Evolutionary conservation across 2,797 vertebrate species (phyloP), one percentile per base, ranked within the genome.

Genomic region (Chaetophractus vellerosus): DNA sequence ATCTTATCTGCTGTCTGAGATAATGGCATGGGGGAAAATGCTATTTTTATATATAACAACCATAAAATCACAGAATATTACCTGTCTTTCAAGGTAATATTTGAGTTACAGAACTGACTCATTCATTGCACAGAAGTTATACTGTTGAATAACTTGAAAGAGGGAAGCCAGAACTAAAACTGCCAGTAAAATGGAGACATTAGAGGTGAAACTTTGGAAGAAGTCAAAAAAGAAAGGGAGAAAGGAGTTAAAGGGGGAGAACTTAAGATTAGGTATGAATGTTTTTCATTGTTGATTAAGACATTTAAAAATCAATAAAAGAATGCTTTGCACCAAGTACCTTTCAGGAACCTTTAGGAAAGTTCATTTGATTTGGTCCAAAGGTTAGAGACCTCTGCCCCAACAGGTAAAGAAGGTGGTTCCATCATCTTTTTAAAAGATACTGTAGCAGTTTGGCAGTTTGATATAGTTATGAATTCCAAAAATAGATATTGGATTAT

Each of bases 241-340:
- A 96, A 96, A 92, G 96, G 79, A 78, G 69, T 79, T 89, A 75
- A 31, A 84, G 93, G n/a, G 24, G 74, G 96, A 97, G 78, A 71
- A 96, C 81, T 97, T 98, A 96, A 97, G 93, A 93, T 48, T 66
- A 90, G 93, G 38, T 94, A 96, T 96, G 94, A 98, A 98, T 93
- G 96, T 90, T 96, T 88, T 94, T 81, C 21, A 95, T 28, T 97
- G 98, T 98, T 97, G 98, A 98, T 98, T 97, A 98, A 97, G 78
- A 89, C 72, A 88, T 92, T 96, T 97, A 97, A 95, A 94, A 97
- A 98, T 98, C 98, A 97, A 97, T 97, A 96, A 59, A 21, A 93
- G 95, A 93, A 96, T 87, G 88, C n/a, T 98, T 97, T 97, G 92
- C 76, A 95, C 68, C 72, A 82, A 96, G 84, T 88, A 83, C 68